These are phyloP conservation scores for Paracanthobrama guichenoti DNA, from an alignment of 2,113 vertebrate genomes.

Conservation along the genomic window DNA sequence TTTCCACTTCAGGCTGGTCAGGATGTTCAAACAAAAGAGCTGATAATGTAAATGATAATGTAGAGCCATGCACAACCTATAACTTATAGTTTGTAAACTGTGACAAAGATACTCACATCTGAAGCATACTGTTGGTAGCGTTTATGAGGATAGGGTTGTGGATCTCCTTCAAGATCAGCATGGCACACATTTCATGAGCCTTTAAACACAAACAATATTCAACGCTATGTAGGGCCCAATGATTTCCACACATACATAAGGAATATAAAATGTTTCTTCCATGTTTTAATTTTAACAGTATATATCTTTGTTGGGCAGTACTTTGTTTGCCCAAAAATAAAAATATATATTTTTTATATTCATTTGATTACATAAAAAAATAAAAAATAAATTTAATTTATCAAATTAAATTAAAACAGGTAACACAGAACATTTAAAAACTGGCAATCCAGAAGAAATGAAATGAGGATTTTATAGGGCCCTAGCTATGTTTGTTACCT, in stretches of 20 bases:
- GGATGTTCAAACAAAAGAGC: neutral
- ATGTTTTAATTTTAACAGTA: too few species aligned
- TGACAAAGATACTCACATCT: constrained; percentile 83
- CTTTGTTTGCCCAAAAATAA: too few species aligned
- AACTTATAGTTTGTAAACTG: neutral
- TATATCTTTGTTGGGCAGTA: too few species aligned
- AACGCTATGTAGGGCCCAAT: neutral
- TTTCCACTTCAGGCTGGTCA: neutral
- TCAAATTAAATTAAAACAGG: too few species aligned
- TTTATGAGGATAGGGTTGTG: constrained; percentile 95
- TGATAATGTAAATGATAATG: neutral
- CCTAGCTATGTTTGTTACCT: constrained; percentile 74
- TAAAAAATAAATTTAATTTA: too few species aligned
- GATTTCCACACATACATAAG: too few species aligned
- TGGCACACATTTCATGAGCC: constrained; percentile 98
- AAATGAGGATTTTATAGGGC: too few species aligned
- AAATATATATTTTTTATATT: too few species aligned
- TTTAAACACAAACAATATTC: constrained; percentile 53
- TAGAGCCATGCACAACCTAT: neutral
- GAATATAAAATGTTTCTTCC: too few species aligned
- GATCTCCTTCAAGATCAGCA: constrained; percentile 95
- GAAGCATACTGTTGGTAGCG: constrained; percentile 92
- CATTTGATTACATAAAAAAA: too few species aligned
- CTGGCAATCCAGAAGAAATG: too few species aligned
- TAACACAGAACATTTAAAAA: too few species aligned